These are phyloP conservation scores for Brenthis daphne DNA, from an alignment of 2,888 invertebrate species.

Conservation along the genomic window DNA sequence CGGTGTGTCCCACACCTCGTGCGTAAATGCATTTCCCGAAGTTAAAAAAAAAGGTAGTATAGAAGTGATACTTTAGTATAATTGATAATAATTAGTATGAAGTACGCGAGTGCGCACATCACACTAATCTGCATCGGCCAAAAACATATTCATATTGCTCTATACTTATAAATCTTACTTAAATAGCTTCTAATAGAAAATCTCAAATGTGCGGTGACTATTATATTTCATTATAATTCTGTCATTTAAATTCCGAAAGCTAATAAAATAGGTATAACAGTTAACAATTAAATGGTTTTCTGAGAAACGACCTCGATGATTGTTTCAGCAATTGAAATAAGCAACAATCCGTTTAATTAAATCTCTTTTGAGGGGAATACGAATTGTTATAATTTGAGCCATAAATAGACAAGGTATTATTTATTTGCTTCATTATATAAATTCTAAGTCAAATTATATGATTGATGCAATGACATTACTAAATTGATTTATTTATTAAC, in stretches of 20 bases:
- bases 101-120: no score
- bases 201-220: neutral
- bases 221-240: neutral
- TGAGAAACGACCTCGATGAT: conserved; percentile 7
- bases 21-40: no score
- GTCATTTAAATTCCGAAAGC: neutral
- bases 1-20: no score
- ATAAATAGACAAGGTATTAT: conserved; percentile 5
- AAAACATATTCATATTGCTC: no score
- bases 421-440: conserved; percentile 11
- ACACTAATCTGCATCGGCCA: no score
- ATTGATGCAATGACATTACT: neutral
- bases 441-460: neutral
- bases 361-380: conserved; percentile 21
- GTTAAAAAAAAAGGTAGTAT: no score
- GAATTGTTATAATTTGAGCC: conserved; percentile 6
- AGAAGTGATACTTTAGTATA: no score
- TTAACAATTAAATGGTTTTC: conserved; percentile 12
- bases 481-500: no score
- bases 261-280: conserved; percentile 9
- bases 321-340: conserved; percentile 28
- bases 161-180: no score
- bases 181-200: no score
- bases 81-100: no score
- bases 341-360: conserved; percentile 32